Evolutionary conservation across 2,797 vertebrate genomes (phyloP), one percentile per base, ranked within the genome.

Genomic region (Hoplostethus mediterraneus): DNA sequence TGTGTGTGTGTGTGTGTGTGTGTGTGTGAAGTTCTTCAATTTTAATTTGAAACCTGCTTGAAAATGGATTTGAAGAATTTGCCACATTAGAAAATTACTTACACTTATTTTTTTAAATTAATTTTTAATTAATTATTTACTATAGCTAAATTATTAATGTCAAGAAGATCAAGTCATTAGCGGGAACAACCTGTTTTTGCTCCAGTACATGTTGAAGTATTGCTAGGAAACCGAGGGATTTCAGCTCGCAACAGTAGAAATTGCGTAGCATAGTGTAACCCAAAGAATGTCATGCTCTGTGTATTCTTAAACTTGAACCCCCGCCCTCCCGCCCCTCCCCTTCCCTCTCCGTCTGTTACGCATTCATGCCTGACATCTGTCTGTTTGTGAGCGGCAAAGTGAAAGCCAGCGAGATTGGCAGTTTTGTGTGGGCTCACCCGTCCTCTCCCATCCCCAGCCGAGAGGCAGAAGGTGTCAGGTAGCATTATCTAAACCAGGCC

Each of bases 331-430:
- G 6, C 63, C 79, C 79, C 81, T 75, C 85, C 80, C 71, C 51
- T 71, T 47, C 83, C 84, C 76, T 73, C 64, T 73, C 88, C 81
- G 71, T 92, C 90, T 91, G 86, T 87, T 92, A 77, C 71, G 78
- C 84, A 86, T 91, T 93, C 87, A 79, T 90, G 90, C 92, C 86
- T 87, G 91, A 93, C 93, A 94, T 93, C 92, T 94, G 93, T 93
- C 87, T 83, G 63, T 91, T 91, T 90, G 87, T 90, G 83, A 80
- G 80, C 75, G 25, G 71, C 80, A 44, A 89, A 86, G 81, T 90
- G 87, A 90, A 87, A 89, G 87, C 83, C 80, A 71, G 74, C 58
- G 75, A 64, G 68, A 77, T 83, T 79, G 83, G 67, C 79, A 79
- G 56, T 87, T 87, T 78, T 80, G 21, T 69, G 58, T 77, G 67